phyloP scores from a whole-genome alignment of 2,113 vertebrate genomes.

The Aspiorhynchus laticeps region DNA sequence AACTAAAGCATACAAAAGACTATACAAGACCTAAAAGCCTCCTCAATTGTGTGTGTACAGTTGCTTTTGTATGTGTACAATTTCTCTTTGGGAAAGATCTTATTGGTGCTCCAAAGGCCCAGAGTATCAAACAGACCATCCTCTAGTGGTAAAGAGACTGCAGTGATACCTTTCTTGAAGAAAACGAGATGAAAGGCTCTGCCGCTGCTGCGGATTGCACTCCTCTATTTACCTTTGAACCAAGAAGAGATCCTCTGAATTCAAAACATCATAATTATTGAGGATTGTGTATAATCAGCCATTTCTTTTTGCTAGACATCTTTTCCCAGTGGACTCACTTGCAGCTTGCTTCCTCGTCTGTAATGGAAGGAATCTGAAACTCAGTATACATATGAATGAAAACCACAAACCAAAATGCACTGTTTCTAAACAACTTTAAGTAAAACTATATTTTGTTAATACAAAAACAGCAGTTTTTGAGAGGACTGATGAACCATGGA shows the following conservation, averaged over 20 bases:
- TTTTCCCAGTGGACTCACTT: neutral
- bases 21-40: neutral
- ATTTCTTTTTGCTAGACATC: neutral
- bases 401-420: neutral
- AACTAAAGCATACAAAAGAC: neutral
- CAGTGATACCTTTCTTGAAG: neutral
- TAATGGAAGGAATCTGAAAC: neutral
- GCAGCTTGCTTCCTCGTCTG: neutral
- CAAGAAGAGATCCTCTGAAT: neutral
- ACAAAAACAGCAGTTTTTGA: neutral
- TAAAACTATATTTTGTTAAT: neutral
- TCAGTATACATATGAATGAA: neutral
- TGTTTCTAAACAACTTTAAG: neutral
- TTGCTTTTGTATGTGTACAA: neutral
- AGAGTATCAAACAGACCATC: neutral
- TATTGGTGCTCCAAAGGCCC: neutral
- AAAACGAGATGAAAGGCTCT: conserved; percentile 27
- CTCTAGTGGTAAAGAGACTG: neutral
- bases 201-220: neutral
- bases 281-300: conserved; percentile 4
- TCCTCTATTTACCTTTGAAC: conserved; percentile 13
- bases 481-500: neutral
- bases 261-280: conserved; percentile 27
- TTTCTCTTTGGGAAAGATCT: neutral
- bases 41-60: neutral